phyloP scores from a whole-genome alignment of 1,140 invertebrate species.

The Oscheius sp. region DNA sequence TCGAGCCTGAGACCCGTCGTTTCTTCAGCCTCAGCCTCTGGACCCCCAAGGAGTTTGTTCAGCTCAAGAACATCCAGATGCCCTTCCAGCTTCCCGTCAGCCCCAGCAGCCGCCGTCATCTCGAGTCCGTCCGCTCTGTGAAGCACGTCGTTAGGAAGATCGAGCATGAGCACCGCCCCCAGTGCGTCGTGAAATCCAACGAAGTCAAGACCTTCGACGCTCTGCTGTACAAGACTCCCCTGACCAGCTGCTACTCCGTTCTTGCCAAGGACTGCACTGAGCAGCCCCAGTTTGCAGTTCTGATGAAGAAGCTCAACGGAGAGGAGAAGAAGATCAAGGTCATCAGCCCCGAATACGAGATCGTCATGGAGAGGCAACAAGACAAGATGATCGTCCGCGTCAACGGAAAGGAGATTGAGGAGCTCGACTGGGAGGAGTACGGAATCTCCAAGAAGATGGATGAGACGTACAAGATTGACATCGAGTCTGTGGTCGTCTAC shows the following conservation, averaged over 20 bases:
- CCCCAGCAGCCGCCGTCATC: slow-evolving; percentile 6
- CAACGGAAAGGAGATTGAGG: slow-evolving; percentile 29
- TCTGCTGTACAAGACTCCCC: slow-evolving; percentile 23
- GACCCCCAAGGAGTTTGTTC: slow-evolving; percentile 10
- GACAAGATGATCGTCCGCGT: slow-evolving; percentile 26
- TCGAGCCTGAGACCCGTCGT: slow-evolving; percentile 23
- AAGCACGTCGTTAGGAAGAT: neutral
- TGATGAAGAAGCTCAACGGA: slow-evolving; percentile 26
- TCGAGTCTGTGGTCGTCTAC: slow-evolving; percentile 24
- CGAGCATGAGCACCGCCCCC: neutral
- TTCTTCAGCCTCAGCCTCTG: slow-evolving; percentile 28
- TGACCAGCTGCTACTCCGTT: slow-evolving; percentile 32
- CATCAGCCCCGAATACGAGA: slow-evolving; percentile 4
- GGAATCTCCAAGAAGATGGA: slow-evolving; percentile 8
- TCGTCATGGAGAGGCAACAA: slow-evolving; percentile 16
- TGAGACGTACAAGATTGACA: slow-evolving; percentile 12
- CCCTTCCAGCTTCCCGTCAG: slow-evolving; percentile 30
- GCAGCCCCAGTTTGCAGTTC: slow-evolving; percentile 29
- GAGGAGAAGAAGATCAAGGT: slow-evolving; percentile 35
- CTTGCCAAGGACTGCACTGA: slow-evolving; percentile 38
- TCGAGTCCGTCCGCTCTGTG: neutral
- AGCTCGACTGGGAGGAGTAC: slow-evolving; percentile 5
- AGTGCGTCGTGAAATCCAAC: slow-evolving; percentile 27
- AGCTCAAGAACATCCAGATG: slow-evolving; percentile 6
- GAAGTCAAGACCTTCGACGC: slow-evolving; percentile 34